Base-by-base conservation (phyloP, 2,797 vertebrate species). In the Amazona finschi region DNA sequence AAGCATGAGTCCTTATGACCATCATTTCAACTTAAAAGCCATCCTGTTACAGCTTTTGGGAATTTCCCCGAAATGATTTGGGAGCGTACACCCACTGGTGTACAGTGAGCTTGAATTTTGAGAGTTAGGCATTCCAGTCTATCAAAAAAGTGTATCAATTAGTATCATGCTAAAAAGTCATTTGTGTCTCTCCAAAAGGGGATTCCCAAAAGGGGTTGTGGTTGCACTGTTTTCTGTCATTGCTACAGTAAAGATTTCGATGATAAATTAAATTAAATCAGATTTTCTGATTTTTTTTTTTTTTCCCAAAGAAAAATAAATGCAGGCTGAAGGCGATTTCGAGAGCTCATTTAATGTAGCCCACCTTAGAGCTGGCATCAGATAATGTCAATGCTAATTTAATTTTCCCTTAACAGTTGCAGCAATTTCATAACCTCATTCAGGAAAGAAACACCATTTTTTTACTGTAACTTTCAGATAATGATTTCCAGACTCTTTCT, bases 221-320 rank as follows among this genome's bases (percentile, higher is more conserved):
- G 60, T 84, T 89, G 21, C 46, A 60, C 62, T 76, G 47, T 81
- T 97, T 92, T 93, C 85, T 95, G 94, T 94, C 89, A 88, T 84
- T 76, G 71, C 43, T 76, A 74, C n/a, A 88, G 30, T 76, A 61
- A 94, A 82, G 47, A 73, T 91, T 65, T 79, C 83, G 49, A 91
- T 92, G 69, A 90, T 17, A 62, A 79, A 95, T 95, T 77, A 43
- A 81, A 89, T 88, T 81, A 89, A 91, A 94, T 70, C 67, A 67
- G 79, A 79, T 73, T n/a, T 57, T 57, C 11, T 36, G 36, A 9
- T 57, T 55, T 55, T 21, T n/a, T 53, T n/a, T 31, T 53, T 43
- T 44, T 19, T 19, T 8, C 11, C 24, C 21, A 90, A 71, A 87
- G 38, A 3, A 28, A 76, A 83, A 44, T 58, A 64, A 50, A 55